A percentile compares a stretch with the other conserved stretches of the same genome.
Conservation (phyloP, 1,140 invertebrate species). For the Brachionus rotundiformis region DNA sequence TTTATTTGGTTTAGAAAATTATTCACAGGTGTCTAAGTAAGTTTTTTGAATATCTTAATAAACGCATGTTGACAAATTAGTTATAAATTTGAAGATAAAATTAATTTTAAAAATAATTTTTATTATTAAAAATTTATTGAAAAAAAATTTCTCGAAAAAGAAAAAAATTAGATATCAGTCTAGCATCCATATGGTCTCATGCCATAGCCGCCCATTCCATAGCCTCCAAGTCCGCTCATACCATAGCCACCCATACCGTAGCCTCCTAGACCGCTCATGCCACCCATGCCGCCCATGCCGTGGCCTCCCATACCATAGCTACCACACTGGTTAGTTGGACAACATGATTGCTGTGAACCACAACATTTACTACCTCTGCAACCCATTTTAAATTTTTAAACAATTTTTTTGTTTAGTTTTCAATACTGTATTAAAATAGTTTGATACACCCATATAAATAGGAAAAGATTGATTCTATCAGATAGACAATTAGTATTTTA, state of each 20-base stretch:
- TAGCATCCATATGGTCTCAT: neutral
- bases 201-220: neutral
- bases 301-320: neutral
- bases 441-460: neutral
- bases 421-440: neutral
- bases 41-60: no score
- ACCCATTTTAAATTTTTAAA: neutral
- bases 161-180: neutral
- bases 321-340: neutral
- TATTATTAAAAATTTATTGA: neutral
- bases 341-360: neutral
- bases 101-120: no score
- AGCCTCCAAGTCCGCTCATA: neutral
- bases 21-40: no score
- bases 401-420: neutral
- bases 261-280: neutral
- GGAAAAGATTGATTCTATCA: neutral
- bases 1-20: no score
- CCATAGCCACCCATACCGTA: neutral
- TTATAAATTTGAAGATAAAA: no score
- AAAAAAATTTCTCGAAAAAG: neutral
- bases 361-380: neutral
- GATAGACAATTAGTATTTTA: neutral
- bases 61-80: no score
- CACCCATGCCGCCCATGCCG: neutral